Percentiles rank a stretch among this genome's conserved stretches.
phyloP scores from a whole-genome alignment of 1,140 invertebrate genomes.

The Sitobion miscanthi region DNA sequence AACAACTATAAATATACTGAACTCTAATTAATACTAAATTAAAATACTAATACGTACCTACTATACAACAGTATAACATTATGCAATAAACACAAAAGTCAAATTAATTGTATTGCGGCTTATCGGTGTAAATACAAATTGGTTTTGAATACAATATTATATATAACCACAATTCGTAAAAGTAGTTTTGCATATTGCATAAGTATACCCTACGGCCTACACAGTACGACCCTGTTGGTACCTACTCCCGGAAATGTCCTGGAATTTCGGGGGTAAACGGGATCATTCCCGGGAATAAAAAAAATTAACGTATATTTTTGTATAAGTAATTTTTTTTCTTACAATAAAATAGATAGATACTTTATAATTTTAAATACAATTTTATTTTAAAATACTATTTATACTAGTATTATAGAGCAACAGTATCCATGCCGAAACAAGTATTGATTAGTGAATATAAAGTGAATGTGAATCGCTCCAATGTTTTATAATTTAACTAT shows the following conservation, averaged over 20 bases:
- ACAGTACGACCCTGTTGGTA: not conserved
- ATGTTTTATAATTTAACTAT: not conserved
- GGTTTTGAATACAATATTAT: not conserved
- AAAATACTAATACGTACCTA: not conserved
- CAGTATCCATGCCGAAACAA: not conserved
- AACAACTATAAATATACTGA: not conserved
- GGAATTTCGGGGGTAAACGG: not conserved
- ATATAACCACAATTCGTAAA: not conserved
- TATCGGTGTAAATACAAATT: not conserved
- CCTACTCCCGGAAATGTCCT: not conserved
- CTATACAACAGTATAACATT: not conserved
- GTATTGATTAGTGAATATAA: not conserved
- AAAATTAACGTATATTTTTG: not conserved
- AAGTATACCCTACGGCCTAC: not conserved
- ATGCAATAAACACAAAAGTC: not conserved
- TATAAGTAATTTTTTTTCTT: not conserved
- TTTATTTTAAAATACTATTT: not conserved
- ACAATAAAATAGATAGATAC: not conserved
- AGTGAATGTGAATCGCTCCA: not conserved
- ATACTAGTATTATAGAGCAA: too few species aligned
- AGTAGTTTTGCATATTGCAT: not conserved
- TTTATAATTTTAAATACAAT: not conserved
- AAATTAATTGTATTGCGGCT: not conserved
- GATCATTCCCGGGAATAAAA: too few species aligned
- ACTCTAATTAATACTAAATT: not conserved